phyloP scores from a whole-genome alignment of 30 jellyfish, hydroid and myxozoan genomes.

The Chrysaora quinquecirrha region DNA sequence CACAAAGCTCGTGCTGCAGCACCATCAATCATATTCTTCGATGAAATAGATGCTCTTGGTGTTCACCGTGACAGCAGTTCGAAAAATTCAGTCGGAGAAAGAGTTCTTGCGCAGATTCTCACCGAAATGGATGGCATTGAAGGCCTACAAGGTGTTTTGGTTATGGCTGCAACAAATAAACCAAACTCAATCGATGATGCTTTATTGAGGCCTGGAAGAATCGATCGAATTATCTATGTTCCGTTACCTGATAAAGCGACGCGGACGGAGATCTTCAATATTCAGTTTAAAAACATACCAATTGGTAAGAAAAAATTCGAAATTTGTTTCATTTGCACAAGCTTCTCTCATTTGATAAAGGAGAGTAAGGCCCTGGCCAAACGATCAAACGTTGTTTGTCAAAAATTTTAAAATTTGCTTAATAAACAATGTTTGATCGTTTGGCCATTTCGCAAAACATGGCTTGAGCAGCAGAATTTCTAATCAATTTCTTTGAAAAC shows the following conservation, averaged over 20 bases:
- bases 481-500: no score
- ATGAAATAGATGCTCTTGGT: constrained; percentile 97
- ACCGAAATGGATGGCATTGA: constrained; percentile 99
- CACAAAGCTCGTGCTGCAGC: constrained; percentile 96
- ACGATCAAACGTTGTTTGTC: no score
- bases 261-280: constrained; percentile 75
- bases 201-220: constrained; percentile 96
- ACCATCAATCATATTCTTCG: constrained; percentile 91
- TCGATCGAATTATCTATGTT: constrained; percentile 88
- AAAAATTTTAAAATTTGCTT: no score
- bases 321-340: no score
- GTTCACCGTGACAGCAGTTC: constrained; percentile 75
- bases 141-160: constrained; percentile 80
- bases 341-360: no score
- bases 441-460: no score
- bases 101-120: constrained; percentile 94
- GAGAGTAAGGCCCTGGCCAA: no score
- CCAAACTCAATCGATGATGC: constrained; percentile 97
- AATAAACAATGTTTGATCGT: no score
- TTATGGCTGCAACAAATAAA: constrained; percentile 96
- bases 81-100: constrained; percentile 74
- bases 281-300: constrained; percentile 94
- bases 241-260: constrained; percentile 92
- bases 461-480: no score
- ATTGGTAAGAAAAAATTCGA: constrained; percentile 60